Base-by-base conservation (phyloP, 2,797 vertebrate genomes). In the Microtus agrestis region DNA sequence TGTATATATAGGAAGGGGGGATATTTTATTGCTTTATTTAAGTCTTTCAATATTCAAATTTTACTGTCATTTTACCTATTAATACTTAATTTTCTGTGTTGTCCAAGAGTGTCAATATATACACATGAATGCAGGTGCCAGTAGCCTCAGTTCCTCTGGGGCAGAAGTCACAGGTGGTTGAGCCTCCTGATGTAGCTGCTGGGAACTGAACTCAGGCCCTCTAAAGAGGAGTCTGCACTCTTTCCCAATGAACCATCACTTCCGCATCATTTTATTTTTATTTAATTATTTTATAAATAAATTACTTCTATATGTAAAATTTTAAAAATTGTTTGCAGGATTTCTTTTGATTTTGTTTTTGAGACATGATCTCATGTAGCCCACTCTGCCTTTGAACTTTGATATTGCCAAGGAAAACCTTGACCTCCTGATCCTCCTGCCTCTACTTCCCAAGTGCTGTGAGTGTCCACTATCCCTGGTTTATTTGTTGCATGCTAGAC, bases 1-100 rank as follows among this genome's bases (percentile, higher is more conserved):
- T 51, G 29, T 19, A 0, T 74, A 23, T 21, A 63, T 82, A 46
- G 87, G 65, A 87, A 95, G 80, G 46, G 12, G 12, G 19, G 10
- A 21, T 63, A 27, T 94, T 82, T 96, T 89, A 77, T 59, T 37
- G 3, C 15, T 93, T 85, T 73, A 81, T 46, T 69, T 91, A 46
- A 89, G 87, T 82, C n/a, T n/a, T 34, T 91, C 40, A 74, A 2
- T 54, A 61, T 87, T 91, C 87, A 56, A 93, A 84, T 84, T 86
- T 87, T 93, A 82, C 43, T 37, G 25, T 71, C 77, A 81, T 81
- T 91, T 74, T 84, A 71, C 48, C 37, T 27, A 69, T 69, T 51
- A 86, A 69, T 14, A 31, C 6, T 34, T 84, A 34, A 46, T 84
- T 43, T 12, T 61, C 27, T 46, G 40, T 46, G 40, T 65, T 82